phyloP scores from a whole-genome alignment of 2,113 vertebrate genomes.

The Rhea pennata region DNA sequence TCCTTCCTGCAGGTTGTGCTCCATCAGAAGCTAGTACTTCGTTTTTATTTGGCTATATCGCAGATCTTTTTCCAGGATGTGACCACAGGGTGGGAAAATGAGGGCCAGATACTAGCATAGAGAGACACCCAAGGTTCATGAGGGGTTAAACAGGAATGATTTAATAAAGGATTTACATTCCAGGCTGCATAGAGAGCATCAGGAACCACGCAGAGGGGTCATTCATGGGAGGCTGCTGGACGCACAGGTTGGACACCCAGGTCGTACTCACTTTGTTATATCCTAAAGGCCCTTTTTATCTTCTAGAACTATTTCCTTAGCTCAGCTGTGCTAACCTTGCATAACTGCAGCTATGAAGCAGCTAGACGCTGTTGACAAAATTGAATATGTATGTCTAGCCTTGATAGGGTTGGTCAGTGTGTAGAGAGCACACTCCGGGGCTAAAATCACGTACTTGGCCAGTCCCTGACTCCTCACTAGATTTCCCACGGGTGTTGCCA shows the following conservation, averaged over 20 bases:
- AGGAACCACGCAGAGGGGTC: not conserved
- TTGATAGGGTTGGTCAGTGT: not conserved
- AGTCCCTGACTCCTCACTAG: not conserved
- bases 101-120: not conserved
- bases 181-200: not conserved
- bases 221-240: not conserved
- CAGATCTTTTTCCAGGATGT: not conserved
- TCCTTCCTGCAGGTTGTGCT: not conserved
- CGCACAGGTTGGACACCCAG: not conserved
- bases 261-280: not conserved
- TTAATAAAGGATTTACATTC: not conserved
- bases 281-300: not conserved
- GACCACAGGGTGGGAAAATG: not conserved
- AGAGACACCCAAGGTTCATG: not conserved
- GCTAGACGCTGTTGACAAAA: not conserved
- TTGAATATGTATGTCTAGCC: not conserved
- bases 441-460: not conserved
- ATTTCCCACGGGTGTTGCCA: not conserved
- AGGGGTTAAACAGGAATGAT: not conserved
- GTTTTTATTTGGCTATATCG: not conserved
- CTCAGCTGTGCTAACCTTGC: not conserved
- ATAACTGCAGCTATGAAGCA: not conserved
- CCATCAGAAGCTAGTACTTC: not conserved
- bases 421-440: not conserved
- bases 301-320: not conserved